phyloP scores from a whole-genome alignment of 2,888 invertebrate species.

The Microplitis deprimator region DNA sequence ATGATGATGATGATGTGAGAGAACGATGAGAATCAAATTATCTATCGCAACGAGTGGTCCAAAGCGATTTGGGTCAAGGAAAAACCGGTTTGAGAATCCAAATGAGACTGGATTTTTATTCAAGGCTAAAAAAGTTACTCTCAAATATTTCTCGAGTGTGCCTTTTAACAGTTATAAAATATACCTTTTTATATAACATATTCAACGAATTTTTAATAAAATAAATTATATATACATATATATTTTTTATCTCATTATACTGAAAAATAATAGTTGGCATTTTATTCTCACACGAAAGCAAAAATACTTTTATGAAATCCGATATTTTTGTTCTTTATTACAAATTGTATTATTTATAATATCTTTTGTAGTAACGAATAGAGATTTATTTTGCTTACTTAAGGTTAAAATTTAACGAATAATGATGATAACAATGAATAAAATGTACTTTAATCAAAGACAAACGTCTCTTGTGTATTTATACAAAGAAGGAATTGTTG shows the following conservation, averaged over 20 bases:
- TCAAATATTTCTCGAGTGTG: constrained; percentile 42
- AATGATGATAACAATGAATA: constrained; percentile 4
- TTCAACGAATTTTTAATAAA: background rate
- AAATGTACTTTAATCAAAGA: constrained; percentile 5
- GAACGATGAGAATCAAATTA: constrained; percentile 32
- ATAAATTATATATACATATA: background rate
- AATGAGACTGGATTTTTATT: constrained; percentile 40
- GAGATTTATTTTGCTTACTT: background rate
- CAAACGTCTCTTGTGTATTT: constrained; percentile 3
- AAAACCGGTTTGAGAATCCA: constrained; percentile 55
- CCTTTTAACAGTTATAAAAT: constrained; percentile 31
- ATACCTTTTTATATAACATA: constrained; percentile 2
- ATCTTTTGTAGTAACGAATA: background rate
- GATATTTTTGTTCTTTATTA: background rate
- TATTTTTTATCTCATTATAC: background rate
- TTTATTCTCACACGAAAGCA: background rate
- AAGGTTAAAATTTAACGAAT: background rate
- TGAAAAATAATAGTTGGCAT: background rate
- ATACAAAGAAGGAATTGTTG: background rate
- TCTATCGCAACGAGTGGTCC: constrained; percentile 35
- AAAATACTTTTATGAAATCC: background rate
- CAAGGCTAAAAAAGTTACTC: constrained; percentile 43
- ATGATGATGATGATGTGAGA: background rate
- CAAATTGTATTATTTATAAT: background rate
- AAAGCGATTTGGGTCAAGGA: constrained; percentile 60